A percentile compares a stretch with the other conserved stretches of the same genome.
Evolutionary conservation across 2,888 invertebrate species (phyloP).

Genomic region (Rhorus exstirpatorius): DNA sequence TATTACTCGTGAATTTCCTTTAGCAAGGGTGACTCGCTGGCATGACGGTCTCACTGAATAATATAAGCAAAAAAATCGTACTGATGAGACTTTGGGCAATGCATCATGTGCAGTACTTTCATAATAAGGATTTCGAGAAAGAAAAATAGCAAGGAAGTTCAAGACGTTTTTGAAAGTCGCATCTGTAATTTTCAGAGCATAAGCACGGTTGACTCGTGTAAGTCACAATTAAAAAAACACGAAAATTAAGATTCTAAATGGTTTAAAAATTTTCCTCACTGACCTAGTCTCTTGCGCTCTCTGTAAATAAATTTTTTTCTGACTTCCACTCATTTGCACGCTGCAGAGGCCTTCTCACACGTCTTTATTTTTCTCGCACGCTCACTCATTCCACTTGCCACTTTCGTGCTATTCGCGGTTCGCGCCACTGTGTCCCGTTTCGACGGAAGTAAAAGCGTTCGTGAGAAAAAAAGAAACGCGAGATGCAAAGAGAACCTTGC

Average conservation of each 20-base stretch:
- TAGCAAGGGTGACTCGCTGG: no score
- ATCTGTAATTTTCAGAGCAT: neutral
- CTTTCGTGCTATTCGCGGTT: conserved; percentile 71
- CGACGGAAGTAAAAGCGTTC: conserved; percentile 42
- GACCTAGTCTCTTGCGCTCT: conserved; percentile 68
- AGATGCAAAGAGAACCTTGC: conserved; percentile 49
- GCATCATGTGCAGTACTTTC: neutral
- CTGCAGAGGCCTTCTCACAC: conserved; percentile 4
- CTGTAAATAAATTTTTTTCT: conserved; percentile 12
- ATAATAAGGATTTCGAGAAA: neutral
- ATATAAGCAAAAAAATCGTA: no score
- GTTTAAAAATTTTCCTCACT: conserved; percentile 59
- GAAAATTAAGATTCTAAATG: conserved; percentile 33
- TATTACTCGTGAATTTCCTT: no score
- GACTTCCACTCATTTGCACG: conserved; percentile 27
- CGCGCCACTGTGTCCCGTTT: conserved; percentile 6
- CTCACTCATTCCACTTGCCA: conserved; percentile 24
- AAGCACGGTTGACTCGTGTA: neutral
- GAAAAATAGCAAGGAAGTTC: neutral
- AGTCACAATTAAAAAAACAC: conserved; percentile 7
- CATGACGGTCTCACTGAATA: no score
- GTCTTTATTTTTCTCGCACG: conserved; percentile 35
- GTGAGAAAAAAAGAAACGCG: conserved; percentile 33
- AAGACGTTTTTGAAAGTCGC: neutral
- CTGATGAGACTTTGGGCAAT: neutral